These are phyloP conservation scores for Actinostola sp. DNA, from an alignment of 92 coral and sea anemone genomes.

Conservation along the genomic window DNA sequence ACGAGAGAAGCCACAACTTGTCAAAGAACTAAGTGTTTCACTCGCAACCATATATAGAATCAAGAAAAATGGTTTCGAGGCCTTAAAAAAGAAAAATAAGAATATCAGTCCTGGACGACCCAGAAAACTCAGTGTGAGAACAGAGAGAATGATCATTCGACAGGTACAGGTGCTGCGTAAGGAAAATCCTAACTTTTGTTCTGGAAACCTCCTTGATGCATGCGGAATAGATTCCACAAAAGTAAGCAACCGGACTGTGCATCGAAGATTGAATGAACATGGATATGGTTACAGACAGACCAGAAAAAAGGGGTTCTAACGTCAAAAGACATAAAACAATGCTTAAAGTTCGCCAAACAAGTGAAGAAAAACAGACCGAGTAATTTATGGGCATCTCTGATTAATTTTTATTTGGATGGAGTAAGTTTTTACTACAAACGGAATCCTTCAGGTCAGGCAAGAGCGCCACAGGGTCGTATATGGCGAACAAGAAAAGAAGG, in stretches of 20 bases:
- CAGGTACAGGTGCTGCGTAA: conserved; percentile 16
- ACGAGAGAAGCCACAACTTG: too few species aligned
- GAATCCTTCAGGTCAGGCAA: conserved; percentile 39
- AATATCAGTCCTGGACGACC: conserved; percentile 21
- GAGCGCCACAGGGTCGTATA: conserved; percentile 28
- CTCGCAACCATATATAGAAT: background rate
- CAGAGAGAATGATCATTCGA: conserved; percentile 25
- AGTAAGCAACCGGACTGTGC: conserved; percentile 28
- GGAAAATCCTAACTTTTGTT: conserved; percentile 25
- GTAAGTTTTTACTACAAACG: conserved; percentile 25
- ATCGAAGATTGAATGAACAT: conserved; percentile 23
- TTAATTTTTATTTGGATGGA: conserved; percentile 43
- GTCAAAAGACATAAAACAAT: conserved; percentile 26
- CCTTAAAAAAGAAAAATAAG: background rate
- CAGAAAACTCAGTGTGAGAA: conserved; percentile 22
- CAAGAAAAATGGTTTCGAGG: background rate
- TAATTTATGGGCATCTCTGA: conserved; percentile 29
- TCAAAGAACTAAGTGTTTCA: background rate
- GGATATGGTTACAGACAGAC: conserved; percentile 31
- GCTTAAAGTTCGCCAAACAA: conserved; percentile 32
- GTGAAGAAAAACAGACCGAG: conserved; percentile 9
- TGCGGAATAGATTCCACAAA: background rate
- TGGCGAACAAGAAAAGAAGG: conserved; percentile 36
- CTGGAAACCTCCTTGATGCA: conserved; percentile 22
- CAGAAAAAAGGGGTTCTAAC: conserved; percentile 34